Conservation (phyloP, 2,797 vertebrate genomes). For the Sebastes matsubarae region DNA sequence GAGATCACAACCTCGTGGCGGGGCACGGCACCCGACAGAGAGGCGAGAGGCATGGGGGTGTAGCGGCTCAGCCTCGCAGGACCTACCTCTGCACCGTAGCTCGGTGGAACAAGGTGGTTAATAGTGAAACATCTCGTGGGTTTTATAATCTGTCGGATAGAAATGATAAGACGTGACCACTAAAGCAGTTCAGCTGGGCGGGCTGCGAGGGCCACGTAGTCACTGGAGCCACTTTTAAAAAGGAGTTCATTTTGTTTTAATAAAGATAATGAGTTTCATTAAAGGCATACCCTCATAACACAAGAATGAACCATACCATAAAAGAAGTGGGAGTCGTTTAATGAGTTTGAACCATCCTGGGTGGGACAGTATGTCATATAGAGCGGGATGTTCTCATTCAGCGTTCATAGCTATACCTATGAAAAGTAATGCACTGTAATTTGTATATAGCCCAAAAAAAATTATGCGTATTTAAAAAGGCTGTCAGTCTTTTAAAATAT, state of each 20-base stretch:
- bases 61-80: slow-evolving; percentile 32
- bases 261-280: slow-evolving; percentile 50
- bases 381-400: no score
- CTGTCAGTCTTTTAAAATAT: no score
- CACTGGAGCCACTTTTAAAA: slow-evolving; percentile 13
- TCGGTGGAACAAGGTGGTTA: slow-evolving; percentile 22
- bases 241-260: slow-evolving; percentile 28
- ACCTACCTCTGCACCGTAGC: slow-evolving; percentile 21
- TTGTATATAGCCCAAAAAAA: no score
- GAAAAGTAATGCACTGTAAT: no score
- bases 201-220: background rate
- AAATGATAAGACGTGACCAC: background rate
- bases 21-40: slow-evolving; percentile 54
- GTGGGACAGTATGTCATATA: background rate
- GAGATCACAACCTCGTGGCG: slow-evolving; percentile 68
- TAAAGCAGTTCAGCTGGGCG: background rate
- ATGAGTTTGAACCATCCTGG: slow-evolving; percentile 16
- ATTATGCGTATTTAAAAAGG: no score
- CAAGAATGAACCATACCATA: background rate
- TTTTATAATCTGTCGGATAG: background rate
- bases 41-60: slow-evolving; percentile 49
- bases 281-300: slow-evolving; percentile 12
- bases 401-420: no score
- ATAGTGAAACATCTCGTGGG: slow-evolving; percentile 22
- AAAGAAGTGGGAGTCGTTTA: slow-evolving; percentile 22